Evolutionary conservation across 2,797 vertebrate species (phyloP).

Genomic region (Peromyscus nudipes): DNA sequence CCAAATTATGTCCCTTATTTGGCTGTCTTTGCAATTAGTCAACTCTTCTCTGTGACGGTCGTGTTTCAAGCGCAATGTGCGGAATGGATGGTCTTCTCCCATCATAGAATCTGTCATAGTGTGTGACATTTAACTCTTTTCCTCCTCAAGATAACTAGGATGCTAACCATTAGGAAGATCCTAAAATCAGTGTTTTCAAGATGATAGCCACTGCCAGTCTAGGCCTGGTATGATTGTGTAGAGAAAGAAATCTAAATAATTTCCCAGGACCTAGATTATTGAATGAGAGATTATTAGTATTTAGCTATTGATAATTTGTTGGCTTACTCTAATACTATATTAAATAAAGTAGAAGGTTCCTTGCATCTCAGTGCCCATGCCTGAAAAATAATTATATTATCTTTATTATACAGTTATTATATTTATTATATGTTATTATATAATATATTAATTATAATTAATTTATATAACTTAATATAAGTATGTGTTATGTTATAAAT

Average conservation of each 20-base stretch:
- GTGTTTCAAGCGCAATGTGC: background rate
- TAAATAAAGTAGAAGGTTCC: background rate
- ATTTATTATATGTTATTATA: background rate
- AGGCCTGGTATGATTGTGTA: background rate
- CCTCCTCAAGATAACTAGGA: background rate
- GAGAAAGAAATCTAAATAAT: background rate
- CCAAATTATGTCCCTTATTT: background rate
- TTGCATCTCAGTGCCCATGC: background rate
- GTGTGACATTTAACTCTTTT: background rate
- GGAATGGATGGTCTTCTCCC: background rate
- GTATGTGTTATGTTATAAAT: background rate
- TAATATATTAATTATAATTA: background rate
- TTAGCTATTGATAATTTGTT: background rate
- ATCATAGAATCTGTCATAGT: background rate
- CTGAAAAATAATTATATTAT: background rate
- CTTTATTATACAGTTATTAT: background rate
- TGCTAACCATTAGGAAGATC: background rate
- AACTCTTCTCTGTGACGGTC: background rate
- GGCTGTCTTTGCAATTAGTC: background rate
- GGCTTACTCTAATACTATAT: background rate
- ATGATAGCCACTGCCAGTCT: background rate
- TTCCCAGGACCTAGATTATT: background rate
- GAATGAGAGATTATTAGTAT: background rate
- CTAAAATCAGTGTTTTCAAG: slow-evolving; percentile 22
- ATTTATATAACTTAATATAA: background rate